Percentiles rank a stretch among this genome's conserved stretches.
Conservation (phyloP, 2,888 invertebrate species). For the Campoplex capitator region DNA sequence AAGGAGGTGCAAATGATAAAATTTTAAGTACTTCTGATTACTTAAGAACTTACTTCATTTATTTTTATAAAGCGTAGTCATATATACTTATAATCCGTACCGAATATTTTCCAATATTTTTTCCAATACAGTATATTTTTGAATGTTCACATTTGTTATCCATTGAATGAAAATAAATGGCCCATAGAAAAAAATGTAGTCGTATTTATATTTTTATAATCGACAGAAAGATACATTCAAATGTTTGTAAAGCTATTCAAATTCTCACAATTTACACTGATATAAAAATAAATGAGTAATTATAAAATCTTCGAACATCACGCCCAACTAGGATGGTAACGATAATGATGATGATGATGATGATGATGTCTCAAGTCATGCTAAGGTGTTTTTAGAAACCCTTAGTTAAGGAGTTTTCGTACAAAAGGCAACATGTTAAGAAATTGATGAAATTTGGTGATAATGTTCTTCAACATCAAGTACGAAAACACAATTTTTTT, state of each 20-base stretch:
- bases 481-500: too few relatives aligned
- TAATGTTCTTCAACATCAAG: too few relatives aligned
- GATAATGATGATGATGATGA: neutral
- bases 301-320: neutral
- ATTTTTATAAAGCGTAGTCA: too few relatives aligned
- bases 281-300: slow-evolving; percentile 66
- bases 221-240: neutral
- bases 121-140: neutral
- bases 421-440: too few relatives aligned
- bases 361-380: slow-evolving; percentile 59
- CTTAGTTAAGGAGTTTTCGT: slow-evolving; percentile 40
- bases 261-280: slow-evolving; percentile 72
- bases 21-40: neutral
- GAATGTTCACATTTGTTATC: too few relatives aligned
- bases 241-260: neutral
- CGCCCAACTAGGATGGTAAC: neutral
- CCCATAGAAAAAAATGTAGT: too few relatives aligned
- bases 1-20: too few relatives aligned
- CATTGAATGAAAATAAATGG: too few relatives aligned
- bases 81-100: too few relatives aligned
- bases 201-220: too few relatives aligned
- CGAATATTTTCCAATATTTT: neutral
- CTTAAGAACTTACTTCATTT: neutral
- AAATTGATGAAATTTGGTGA: too few relatives aligned
- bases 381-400: slow-evolving; percentile 66